A percentile compares a stretch with the other conserved stretches of the same genome.
Evolutionary conservation across 2,797 vertebrate genomes (phyloP).

Genomic region (Sarcoramphus papa): DNA sequence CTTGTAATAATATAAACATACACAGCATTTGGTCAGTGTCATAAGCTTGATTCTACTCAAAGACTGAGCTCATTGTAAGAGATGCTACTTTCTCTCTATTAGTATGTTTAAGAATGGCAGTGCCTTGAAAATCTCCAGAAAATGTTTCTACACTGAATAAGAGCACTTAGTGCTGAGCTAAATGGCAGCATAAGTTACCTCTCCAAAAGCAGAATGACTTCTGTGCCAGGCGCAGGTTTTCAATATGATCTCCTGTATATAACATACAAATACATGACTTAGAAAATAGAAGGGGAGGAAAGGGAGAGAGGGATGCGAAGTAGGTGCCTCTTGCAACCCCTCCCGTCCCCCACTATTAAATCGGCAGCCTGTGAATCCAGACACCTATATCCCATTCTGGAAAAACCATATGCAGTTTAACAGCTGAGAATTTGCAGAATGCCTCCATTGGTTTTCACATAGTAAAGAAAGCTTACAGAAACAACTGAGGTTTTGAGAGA

Average conservation of each 20-base stretch:
- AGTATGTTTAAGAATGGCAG: neutral
- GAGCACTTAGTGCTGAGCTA: neutral
- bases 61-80: neutral
- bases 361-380: neutral
- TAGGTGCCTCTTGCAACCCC: neutral
- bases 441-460: neutral
- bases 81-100: neutral
- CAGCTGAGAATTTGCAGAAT: conserved; percentile 18
- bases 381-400: neutral
- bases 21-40: neutral
- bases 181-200: neutral
- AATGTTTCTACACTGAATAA: neutral
- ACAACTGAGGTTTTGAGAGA: neutral
- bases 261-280: neutral
- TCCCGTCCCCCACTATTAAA: neutral
- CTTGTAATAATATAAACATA: neutral
- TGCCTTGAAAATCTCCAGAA: neutral
- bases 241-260: neutral
- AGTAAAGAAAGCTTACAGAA: neutral
- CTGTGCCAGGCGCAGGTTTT: neutral
- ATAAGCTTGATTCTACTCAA: neutral
- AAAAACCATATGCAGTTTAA: neutral
- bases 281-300: neutral
- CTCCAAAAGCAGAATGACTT: neutral
- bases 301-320: neutral